A percentile compares a stretch with the other conserved stretches of the same genome.
phyloP scores from a whole-genome alignment of 1,140 invertebrate species.

The Pogonus chalceus region DNA sequence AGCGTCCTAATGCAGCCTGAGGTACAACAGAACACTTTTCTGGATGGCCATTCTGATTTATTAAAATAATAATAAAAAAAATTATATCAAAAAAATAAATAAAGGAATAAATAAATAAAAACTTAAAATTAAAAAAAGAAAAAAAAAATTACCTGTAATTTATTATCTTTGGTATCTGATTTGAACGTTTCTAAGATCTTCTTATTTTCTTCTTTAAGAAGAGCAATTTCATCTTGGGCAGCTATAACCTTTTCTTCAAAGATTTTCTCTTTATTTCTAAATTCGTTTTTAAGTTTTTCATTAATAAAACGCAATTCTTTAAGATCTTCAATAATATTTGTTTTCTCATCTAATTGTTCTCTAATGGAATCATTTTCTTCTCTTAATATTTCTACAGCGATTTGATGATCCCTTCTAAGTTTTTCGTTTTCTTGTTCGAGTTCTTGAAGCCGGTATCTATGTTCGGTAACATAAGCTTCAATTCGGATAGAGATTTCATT shows the following conservation, averaged over 20 bases:
- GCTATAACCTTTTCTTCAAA: constrained; percentile 18
- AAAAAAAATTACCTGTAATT: constrained; percentile 23
- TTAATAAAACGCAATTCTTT: constrained; percentile 12
- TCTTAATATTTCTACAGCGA: constrained; percentile 28
- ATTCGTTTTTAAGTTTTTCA: constrained; percentile 16
- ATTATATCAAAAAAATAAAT: neutral
- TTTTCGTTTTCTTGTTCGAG: constrained; percentile 16
- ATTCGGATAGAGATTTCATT: neutral
- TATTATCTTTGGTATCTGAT: constrained; percentile 20
- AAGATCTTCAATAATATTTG: constrained; percentile 16
- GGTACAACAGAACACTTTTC: neutral
- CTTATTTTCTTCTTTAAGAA: constrained; percentile 28
- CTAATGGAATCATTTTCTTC: constrained; percentile 33
- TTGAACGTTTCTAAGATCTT: constrained; percentile 19
- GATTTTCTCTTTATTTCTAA: constrained; percentile 16
- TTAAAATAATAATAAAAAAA: neutral
- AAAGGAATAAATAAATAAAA: neutral
- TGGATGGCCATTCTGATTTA: neutral
- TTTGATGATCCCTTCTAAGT: constrained; percentile 27
- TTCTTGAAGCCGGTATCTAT: neutral
- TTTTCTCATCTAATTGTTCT: constrained; percentile 31
- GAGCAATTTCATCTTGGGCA: constrained; percentile 27
- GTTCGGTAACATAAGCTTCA: constrained; percentile 2
- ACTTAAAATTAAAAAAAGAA: neutral
- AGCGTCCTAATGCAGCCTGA: constrained; percentile 1